Conservation (phyloP, 2,113 vertebrate species). For the Ophthalmotilapia sp. region DNA sequence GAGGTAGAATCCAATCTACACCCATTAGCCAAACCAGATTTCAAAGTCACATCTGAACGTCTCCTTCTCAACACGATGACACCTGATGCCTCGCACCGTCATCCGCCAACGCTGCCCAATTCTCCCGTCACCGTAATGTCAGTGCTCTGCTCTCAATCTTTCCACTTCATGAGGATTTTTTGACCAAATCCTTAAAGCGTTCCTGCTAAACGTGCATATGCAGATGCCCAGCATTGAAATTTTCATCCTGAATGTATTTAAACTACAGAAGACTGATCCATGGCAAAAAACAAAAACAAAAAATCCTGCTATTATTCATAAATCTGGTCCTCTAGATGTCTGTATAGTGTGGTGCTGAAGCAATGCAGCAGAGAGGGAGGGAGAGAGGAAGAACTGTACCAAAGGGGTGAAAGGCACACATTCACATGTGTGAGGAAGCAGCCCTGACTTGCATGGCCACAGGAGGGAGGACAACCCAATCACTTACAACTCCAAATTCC, state of each 20-base stretch:
- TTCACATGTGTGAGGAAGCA: slow-evolving; percentile 18
- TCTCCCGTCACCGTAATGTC: not conserved
- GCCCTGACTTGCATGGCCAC: slow-evolving; percentile 6
- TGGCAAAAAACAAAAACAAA: not conserved
- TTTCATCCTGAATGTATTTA: not conserved
- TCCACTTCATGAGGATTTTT: not conserved
- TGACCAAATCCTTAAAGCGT: not conserved
- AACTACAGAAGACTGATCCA: not conserved
- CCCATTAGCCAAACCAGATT: slow-evolving; percentile 44
- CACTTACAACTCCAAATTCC: not conserved
- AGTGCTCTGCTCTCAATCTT: not conserved
- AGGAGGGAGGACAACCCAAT: not conserved
- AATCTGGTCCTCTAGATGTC: not conserved
- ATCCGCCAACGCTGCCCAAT: not conserved
- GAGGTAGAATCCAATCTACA: slow-evolving; percentile 53
- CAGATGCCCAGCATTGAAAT: not conserved
- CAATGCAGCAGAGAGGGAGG: slow-evolving; percentile 30
- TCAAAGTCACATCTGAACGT: slow-evolving; percentile 48
- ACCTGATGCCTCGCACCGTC: not conserved
- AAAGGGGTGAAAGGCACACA: slow-evolving; percentile 27
- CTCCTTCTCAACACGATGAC: slow-evolving; percentile 12
- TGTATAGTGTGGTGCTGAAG: slow-evolving; percentile 3
- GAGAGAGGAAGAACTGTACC: slow-evolving; percentile 3
- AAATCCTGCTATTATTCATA: not conserved
- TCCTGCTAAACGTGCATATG: not conserved